Conservation (phyloP, 2,797 vertebrate species). For the Poecile montanus region DNA sequence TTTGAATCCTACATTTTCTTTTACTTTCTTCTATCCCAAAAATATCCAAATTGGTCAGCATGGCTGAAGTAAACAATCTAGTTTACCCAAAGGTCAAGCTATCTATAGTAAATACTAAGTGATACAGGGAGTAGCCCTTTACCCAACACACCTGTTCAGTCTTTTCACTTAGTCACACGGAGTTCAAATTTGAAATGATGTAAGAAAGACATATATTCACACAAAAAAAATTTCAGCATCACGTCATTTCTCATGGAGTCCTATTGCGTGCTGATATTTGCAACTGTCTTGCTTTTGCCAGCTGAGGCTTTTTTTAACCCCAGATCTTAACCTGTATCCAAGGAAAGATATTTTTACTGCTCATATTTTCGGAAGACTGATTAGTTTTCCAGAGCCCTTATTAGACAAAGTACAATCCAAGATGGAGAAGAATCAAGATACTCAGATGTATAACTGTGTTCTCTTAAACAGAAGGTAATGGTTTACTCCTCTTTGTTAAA, state of each 20-base stretch:
- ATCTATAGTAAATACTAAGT: constrained; percentile 21
- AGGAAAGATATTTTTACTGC: constrained; percentile 45
- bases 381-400: constrained; percentile 40
- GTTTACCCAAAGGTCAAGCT: not conserved
- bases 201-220: not conserved
- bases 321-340: constrained; percentile 26
- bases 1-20: not conserved
- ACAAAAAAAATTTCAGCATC: constrained; percentile 35
- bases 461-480: not conserved
- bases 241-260: constrained; percentile 35
- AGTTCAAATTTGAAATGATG: not conserved
- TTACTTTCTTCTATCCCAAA: not conserved
- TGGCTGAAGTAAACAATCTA: not conserved
- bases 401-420: constrained; percentile 5
- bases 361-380: constrained; percentile 42
- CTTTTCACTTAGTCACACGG: not conserved
- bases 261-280: constrained; percentile 12
- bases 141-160: not conserved
- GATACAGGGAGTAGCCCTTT: not conserved
- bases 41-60: not conserved
- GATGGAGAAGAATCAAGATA: not conserved
- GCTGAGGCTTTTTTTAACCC: constrained; percentile 28
- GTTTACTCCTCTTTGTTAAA: not conserved
- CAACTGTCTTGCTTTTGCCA: constrained; percentile 40
- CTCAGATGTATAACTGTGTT: not conserved